phyloP scores from a whole-genome alignment of 2,888 invertebrate species.

The Scaeva pyrastri region DNA sequence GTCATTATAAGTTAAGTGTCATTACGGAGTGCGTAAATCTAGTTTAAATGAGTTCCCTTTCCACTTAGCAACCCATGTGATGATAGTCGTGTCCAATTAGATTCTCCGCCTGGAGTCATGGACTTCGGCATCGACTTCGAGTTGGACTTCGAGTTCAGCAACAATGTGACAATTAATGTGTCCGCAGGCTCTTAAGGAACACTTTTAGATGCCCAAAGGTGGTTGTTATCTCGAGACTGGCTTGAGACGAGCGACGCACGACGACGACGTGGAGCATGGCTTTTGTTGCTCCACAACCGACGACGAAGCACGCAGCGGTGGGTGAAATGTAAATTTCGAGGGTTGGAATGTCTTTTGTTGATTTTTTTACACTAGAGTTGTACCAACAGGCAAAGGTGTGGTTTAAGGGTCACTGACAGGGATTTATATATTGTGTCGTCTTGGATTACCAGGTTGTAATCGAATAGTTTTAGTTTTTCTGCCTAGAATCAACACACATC shows the following conservation, averaged over 20 bases:
- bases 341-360: not conserved
- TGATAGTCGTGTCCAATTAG: slow-evolving; percentile 57
- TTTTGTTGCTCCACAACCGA: slow-evolving; percentile 27
- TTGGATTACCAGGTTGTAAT: slow-evolving; percentile 16
- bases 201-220: not conserved
- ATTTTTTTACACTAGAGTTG: not conserved
- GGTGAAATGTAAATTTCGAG: slow-evolving; percentile 44
- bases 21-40: slow-evolving; percentile 58
- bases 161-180: slow-evolving; percentile 71
- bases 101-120: slow-evolving; percentile 12
- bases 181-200: slow-evolving; percentile 21
- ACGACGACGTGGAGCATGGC: not conserved
- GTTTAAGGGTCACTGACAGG: slow-evolving; percentile 36
- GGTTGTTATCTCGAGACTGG: slow-evolving; percentile 20
- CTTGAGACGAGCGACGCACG: not conserved
- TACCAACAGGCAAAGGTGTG: slow-evolving; percentile 53
- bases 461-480: slow-evolving; percentile 46
- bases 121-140: not conserved
- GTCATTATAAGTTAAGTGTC: slow-evolving; percentile 24
- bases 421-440: slow-evolving; percentile 27
- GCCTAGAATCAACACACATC: slow-evolving; percentile 42
- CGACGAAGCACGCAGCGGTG: slow-evolving; percentile 26
- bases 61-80: slow-evolving; percentile 12
- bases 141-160: slow-evolving; percentile 29
- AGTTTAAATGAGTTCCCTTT: slow-evolving; percentile 54